Conservation (phyloP, 37 sponge, comb jelly and placozoan genomes). For the Dysidea cf. avara region DNA sequence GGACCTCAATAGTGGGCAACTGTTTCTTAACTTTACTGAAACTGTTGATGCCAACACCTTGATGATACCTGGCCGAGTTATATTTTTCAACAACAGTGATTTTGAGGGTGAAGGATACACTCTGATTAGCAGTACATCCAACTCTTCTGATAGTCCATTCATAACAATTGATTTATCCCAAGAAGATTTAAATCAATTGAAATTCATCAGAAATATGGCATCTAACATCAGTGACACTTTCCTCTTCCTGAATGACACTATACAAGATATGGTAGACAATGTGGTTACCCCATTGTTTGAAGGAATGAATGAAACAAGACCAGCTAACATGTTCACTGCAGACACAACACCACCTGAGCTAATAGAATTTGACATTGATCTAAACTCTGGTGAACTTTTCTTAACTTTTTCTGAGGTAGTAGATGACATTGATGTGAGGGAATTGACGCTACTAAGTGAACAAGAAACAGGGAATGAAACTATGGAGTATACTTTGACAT, state of each 20-base stretch:
- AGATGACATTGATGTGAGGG: conserved; percentile 33
- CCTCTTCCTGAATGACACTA: conserved; percentile 60
- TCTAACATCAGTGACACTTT: conserved; percentile 40
- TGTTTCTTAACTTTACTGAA: conserved; percentile 70
- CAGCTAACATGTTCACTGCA: conserved; percentile 40
- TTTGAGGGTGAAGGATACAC: conserved; percentile 52
- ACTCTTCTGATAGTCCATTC: conserved; percentile 56
- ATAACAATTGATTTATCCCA: conserved; percentile 50
- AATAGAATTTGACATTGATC: conserved; percentile 65
- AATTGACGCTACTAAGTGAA: conserved; percentile 47
- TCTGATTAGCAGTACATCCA: conserved; percentile 50
- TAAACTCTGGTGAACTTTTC: conserved; percentile 60
- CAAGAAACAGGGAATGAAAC: conserved; percentile 37
- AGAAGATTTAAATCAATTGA: conserved; percentile 75
- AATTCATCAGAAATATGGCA: conserved; percentile 71
- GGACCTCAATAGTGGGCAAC: conserved; percentile 58
- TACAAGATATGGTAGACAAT: conserved; percentile 85
- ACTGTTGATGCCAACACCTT: conserved; percentile 73
- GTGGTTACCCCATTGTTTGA: conserved; percentile 58
- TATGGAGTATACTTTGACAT: conserved; percentile 25
- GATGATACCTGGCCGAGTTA: conserved; percentile 31
- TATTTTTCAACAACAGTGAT: conserved; percentile 66
- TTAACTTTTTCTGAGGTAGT: conserved; percentile 90
- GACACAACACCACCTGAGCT: conserved; percentile 62
- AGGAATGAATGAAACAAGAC: conserved; percentile 59